These are phyloP conservation scores for Stichopus chloronotus DNA, from an alignment of 35 echinoderm and acorn worm genomes.

Conservation along the genomic window DNA sequence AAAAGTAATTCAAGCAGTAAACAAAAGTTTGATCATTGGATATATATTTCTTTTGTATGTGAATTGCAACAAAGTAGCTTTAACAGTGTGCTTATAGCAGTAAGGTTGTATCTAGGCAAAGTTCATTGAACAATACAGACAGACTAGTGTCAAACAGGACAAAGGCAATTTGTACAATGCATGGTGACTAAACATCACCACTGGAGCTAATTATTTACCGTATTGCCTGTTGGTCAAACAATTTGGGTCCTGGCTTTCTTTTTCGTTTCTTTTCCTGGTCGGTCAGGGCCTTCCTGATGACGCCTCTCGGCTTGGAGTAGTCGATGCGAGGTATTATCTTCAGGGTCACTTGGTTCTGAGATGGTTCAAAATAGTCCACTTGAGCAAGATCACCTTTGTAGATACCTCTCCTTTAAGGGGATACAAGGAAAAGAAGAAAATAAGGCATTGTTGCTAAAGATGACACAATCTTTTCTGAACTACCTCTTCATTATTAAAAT, in stretches of 20 bases:
- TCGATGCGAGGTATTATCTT: constrained; percentile 94
- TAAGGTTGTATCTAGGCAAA: no score
- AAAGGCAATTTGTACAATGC: no score
- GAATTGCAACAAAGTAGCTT: no score
- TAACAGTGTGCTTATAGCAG: no score
- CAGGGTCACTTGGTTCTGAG: constrained; percentile 97
- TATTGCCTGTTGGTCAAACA: constrained; percentile 92
- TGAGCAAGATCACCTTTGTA: constrained; percentile 95
- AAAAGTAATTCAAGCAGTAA: no score
- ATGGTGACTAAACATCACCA: no score
- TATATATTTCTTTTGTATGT: no score
- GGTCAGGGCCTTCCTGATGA: constrained; percentile 66
- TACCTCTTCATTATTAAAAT: constrained; percentile 64
- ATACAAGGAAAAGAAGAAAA: no score
- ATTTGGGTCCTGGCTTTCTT: constrained; percentile 69
- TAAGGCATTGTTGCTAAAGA: no score
- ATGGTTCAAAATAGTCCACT: constrained; percentile 87
- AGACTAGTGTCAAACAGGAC: no score
- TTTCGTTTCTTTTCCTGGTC: constrained; percentile 71
- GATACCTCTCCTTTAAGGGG: constrained; percentile 73
- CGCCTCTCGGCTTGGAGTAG: constrained; percentile 75
- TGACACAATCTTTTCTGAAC: constrained; percentile 48
- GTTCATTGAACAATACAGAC: no score
- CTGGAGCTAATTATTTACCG: constrained; percentile 38
- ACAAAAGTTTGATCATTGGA: no score